Base-by-base conservation (phyloP, 2,888 invertebrate genomes). In the Diabrotica balteata region DNA sequence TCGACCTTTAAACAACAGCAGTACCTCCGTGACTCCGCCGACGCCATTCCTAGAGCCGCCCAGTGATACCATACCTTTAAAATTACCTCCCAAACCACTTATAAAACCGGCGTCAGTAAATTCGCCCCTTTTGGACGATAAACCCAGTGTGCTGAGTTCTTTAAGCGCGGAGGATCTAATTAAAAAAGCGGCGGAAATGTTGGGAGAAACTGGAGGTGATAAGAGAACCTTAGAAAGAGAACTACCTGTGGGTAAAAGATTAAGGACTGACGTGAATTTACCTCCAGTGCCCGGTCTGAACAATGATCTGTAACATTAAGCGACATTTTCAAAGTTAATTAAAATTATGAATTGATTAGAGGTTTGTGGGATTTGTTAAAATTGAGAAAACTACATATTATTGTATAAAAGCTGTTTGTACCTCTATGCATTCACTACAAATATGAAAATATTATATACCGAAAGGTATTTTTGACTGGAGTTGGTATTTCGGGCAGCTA, bases 151-250 rank as follows among this genome's bases (percentile, higher is more conserved):
- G 5, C 76, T 88, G 46, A 85, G 87, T 72, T 85, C 86, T 0
- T 77, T 88, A 55, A 86, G 87, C 47, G 88, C 88, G 74, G 85
- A 86, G 67, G 88, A 89, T 73, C 76, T 88, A 46, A 87, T 88
- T 43, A 85, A 86, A 79, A 88, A 88, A 79, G 86, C 86, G 43
- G 86, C 85, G 45, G 88, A 88, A 78, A 87, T 88, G 84, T 78
- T 87, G 61, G 86, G 85, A 0, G 85, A 86, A 49, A 80, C 68
- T 43, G 70, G 68, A 10, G 62, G 47, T 7, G 51, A 9, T 4
- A 63, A 55, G 32, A 58, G 61, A 42, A 66, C 51, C n/a, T 11
- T 69, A 8, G 63, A 71, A 45, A 71, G 73, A 51, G n/a, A 66
- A 7, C 46, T 58, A 2, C 69, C 72, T 0, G 55, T 68, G 6